These are phyloP conservation scores for Camelus dromedarius DNA, from an alignment of 2,113 vertebrate species.

Conservation along the genomic window DNA sequence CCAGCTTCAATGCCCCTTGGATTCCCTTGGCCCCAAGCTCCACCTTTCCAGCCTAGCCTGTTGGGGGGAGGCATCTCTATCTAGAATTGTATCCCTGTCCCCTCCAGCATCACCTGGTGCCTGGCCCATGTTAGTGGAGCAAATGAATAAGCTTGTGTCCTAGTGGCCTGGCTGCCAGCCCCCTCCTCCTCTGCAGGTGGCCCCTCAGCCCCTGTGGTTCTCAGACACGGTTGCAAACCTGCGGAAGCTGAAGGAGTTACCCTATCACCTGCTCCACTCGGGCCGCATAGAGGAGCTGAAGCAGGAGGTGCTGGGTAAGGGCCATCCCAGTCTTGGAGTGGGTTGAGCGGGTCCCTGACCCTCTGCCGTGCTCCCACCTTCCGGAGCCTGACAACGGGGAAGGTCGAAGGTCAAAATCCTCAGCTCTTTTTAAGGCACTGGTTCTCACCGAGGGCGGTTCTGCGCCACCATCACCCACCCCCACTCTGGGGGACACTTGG, in stretches of 20 bases:
- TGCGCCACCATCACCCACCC: background rate
- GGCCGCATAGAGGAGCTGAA: constrained; percentile 87
- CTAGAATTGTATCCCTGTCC: rapidly evolving
- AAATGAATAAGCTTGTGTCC: background rate
- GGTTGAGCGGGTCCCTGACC: rapidly evolving
- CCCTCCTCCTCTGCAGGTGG: constrained; percentile 83
- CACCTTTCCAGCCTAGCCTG: background rate
- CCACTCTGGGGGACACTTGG: too few relatives aligned
- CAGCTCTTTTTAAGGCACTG: background rate
- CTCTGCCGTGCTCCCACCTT: rapidly evolving
- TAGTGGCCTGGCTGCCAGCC: background rate
- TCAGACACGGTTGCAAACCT: constrained; percentile 86
- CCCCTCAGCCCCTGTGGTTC: constrained; percentile 91
- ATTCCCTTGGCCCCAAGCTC: background rate
- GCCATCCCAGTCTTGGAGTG: rapidly evolving
- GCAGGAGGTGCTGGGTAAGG: constrained; percentile 89
- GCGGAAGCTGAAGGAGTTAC: constrained; percentile 90
- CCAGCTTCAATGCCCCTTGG: background rate
- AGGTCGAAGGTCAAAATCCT: too few relatives aligned
- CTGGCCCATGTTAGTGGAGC: background rate
- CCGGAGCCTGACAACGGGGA: background rate
- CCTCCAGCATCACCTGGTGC: background rate
- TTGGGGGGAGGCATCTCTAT: background rate
- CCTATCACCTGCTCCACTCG: constrained; percentile 87
- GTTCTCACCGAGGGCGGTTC: background rate